Evolutionary conservation across 92 coral and sea anemone genomes (phyloP), one percentile per base, ranked within the genome.

Genomic region (Bergia puertoricense): DNA sequence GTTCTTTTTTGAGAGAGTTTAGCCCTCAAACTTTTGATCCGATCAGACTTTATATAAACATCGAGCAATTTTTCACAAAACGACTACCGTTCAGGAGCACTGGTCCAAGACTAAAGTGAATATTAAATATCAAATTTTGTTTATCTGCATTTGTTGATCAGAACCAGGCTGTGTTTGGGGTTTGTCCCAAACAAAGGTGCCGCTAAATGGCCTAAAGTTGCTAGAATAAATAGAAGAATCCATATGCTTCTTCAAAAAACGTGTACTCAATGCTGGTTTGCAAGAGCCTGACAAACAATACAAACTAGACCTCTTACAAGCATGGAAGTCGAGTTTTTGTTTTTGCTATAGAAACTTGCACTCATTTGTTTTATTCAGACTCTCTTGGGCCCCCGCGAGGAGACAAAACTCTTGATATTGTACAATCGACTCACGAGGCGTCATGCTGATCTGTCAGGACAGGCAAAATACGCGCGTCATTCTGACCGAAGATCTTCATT

Each of bases 131-230:
- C 93, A 56, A 75, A 81, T 65, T 56, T 39, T 91, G 91, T 91
- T 91, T 91, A 91, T 91, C 90, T 85, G 57, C 75, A 1, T 71
- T 50, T 84, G 79, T 84, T 84, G 48, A 72, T 85, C 75, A 79
- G 90, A 85, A 56, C 92, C 80, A 73, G 82, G 90, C 85, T 67
- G 79, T 89, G 91, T 91, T 91, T 89, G 46, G 74, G 90, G 88
- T 80, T 85, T 77, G 54, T 39, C 83, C 79, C 62, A 80, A 39
- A 85, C 93, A 91, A 91, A 91, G 93, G 75, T n/a, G 82, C 93
- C 93, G 93, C 93, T 91, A 89, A 91, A 89, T 88, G 93, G 81
- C 86, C 20, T 45, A 42, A 46, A 22, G 86, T 43, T 66, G 76
- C 86, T 67, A 66, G 75, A 46, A 69, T 23, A 10, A 46, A 74